Conservation (phyloP, 2,797 vertebrate species). For the Sternarchorhynchus goeldii region DNA sequence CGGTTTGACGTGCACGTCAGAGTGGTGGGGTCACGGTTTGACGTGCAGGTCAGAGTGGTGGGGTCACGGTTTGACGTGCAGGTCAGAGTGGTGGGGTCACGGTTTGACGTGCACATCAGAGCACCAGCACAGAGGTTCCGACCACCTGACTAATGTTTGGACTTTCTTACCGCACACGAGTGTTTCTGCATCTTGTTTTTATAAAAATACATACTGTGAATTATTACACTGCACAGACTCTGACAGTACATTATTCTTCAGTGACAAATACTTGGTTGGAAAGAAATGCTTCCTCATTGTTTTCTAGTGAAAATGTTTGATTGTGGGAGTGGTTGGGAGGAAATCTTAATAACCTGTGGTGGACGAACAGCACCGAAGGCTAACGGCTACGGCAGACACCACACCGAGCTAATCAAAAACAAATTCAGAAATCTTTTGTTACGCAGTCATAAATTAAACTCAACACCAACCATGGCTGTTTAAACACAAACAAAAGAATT, state of each 20-base stretch:
- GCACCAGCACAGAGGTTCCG: no score
- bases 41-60: conserved; percentile 38
- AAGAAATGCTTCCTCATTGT: conserved; percentile 50
- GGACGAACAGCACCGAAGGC: not conserved
- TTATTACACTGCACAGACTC: conserved; percentile 60
- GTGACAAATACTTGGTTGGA: conserved; percentile 44
- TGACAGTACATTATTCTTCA: conserved; percentile 62
- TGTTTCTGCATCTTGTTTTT: conserved; percentile 52
- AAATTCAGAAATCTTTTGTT: not conserved
- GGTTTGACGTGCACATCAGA: conserved; percentile 18
- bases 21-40: no score
- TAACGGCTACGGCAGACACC: no score
- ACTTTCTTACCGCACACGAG: conserved; percentile 35
- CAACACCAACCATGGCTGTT: not conserved
- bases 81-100: no score
- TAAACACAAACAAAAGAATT: not conserved
- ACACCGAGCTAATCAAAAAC: not conserved
- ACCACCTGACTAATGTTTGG: conserved; percentile 58
- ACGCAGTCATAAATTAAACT: not conserved
- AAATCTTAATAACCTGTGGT: not conserved
- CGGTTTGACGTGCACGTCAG: conserved; percentile 18
- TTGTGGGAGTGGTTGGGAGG: conserved; percentile 49
- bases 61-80: conserved; percentile 43
- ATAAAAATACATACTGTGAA: conserved; percentile 58
- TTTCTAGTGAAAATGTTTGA: conserved; percentile 54